Evolutionary conservation across 2,797 vertebrate species (phyloP).

Genomic region (Sylvilagus floridanus): DNA sequence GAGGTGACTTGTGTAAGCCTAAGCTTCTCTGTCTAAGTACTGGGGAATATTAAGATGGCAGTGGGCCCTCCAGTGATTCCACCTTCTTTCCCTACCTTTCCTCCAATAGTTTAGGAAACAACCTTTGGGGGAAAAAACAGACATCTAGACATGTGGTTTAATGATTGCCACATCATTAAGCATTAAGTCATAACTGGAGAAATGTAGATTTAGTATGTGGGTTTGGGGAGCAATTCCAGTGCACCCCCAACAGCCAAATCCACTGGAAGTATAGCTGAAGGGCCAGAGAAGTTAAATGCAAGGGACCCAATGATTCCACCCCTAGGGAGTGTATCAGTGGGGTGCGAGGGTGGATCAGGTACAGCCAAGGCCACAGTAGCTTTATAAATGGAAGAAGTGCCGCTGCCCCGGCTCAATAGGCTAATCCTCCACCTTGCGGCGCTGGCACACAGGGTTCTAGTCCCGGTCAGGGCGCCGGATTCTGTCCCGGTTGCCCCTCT

Average conservation of each 20-base stretch:
- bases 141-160: background rate
- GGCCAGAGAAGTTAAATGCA: background rate
- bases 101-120: background rate
- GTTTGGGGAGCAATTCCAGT: background rate
- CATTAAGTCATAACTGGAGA: background rate
- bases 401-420: too few relatives aligned
- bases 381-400: background rate
- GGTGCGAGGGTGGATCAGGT: too few relatives aligned
- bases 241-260: background rate
- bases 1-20: background rate
- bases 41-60: background rate
- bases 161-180: background rate
- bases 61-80: background rate
- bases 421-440: too few relatives aligned
- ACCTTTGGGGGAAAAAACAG: background rate
- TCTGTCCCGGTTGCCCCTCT: too few relatives aligned
- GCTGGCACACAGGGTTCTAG: too few relatives aligned
- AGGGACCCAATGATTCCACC: background rate
- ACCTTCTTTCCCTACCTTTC: background rate
- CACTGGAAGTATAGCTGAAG: background rate
- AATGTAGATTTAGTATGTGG: background rate
- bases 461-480: too few relatives aligned
- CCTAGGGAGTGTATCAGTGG: background rate
- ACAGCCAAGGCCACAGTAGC: background rate
- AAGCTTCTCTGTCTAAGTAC: fast-evolving